These are phyloP conservation scores for Ranitomeya variabilis DNA, from an alignment of 2,113 vertebrate species.

Conservation along the genomic window DNA sequence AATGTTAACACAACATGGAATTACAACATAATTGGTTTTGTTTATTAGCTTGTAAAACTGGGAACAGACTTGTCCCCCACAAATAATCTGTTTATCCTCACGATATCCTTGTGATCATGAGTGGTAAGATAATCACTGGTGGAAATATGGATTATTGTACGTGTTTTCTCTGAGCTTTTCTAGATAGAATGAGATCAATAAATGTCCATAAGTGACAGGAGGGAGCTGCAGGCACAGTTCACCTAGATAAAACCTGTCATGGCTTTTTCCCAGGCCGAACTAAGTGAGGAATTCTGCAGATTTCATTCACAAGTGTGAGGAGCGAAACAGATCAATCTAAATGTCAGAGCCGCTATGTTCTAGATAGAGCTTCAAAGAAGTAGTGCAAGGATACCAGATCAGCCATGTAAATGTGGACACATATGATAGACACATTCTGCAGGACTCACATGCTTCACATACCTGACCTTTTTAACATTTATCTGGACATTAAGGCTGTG, in stretches of 20 bases:
- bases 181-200: constrained; percentile 8
- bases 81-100: neutral
- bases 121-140: neutral
- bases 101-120: neutral
- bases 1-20: neutral
- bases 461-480: neutral
- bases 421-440: neutral
- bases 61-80: too few species aligned
- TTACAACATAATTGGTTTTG: neutral
- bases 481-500: neutral
- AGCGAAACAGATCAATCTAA: constrained; percentile 17
- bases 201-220: neutral
- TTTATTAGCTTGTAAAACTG: neutral
- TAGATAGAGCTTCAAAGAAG: neutral
- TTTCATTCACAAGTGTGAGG: constrained; percentile 31
- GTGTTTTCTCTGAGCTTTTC: neutral
- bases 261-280: neutral
- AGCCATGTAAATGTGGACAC: constrained; percentile 17
- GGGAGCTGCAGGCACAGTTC: neutral
- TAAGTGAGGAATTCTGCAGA: constrained; percentile 16
- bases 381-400: neutral
- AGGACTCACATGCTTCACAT: neutral
- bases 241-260: neutral
- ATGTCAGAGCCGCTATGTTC: neutral
- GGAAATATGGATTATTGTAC: neutral